Evolutionary conservation across 2,888 invertebrate species (phyloP).

Genomic region (Philhelius pedissequus): DNA sequence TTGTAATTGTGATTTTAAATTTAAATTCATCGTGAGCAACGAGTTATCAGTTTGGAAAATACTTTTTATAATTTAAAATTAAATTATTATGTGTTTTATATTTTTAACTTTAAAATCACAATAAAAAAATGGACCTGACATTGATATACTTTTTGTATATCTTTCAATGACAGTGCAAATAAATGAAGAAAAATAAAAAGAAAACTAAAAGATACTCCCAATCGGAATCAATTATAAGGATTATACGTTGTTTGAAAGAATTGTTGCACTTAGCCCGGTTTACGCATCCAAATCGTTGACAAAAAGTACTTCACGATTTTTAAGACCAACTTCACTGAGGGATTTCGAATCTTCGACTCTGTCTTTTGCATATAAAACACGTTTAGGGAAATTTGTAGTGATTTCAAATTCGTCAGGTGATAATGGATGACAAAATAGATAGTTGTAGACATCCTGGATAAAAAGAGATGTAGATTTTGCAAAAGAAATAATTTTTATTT

Average conservation of each 20-base stretch:
- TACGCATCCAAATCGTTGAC: constrained; percentile 94
- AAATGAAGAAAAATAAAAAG: neutral
- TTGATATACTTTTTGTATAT: constrained; percentile 6
- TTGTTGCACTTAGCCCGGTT: constrained; percentile 38
- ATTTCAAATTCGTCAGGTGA: constrained; percentile 97
- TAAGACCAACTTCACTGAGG: constrained; percentile 87
- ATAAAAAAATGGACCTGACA: neutral
- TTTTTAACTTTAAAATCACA: neutral
- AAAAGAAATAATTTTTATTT: neutral
- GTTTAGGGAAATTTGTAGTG: constrained; percentile 96
- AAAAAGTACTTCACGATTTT: constrained; percentile 94
- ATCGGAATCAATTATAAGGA: constrained; percentile 25
- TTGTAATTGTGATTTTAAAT: neutral
- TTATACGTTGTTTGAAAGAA: constrained; percentile 7
- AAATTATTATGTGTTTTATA: neutral
- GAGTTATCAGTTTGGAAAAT: neutral
- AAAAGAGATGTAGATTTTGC: constrained; percentile 32
- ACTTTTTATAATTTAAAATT: neutral
- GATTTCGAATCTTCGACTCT: constrained; percentile 71
- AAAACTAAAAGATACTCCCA: neutral
- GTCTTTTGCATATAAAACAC: constrained; percentile 82
- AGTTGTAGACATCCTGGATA: constrained; percentile 93
- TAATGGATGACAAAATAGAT: constrained; percentile 96
- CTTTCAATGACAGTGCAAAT: neutral
- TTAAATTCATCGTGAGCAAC: neutral